These are phyloP conservation scores for Volucella inanis DNA, from an alignment of 2,888 invertebrate genomes.

Conservation along the genomic window DNA sequence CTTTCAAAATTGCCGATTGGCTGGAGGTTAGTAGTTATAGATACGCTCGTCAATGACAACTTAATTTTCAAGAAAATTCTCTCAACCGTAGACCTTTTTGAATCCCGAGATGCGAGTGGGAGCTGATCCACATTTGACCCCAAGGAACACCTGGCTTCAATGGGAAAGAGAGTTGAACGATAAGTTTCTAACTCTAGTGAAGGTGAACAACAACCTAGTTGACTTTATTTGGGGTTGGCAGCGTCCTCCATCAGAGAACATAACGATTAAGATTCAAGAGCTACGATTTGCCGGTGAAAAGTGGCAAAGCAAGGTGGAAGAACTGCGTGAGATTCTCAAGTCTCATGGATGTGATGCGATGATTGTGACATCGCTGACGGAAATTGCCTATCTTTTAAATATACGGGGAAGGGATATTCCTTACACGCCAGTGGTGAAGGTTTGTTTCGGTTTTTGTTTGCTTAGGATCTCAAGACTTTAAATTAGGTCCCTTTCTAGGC, in stretches of 20 bases:
- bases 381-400: slow-evolving; percentile 94
- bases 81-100: slow-evolving; percentile 78
- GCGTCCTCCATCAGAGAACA: slow-evolving; percentile 84
- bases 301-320: slow-evolving; percentile 90
- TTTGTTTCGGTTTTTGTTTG: slow-evolving; percentile 77
- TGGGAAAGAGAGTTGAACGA: slow-evolving; percentile 84
- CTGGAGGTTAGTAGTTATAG: slow-evolving; percentile 83
- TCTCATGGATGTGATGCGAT: slow-evolving; percentile 88
- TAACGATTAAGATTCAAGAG: slow-evolving; percentile 85
- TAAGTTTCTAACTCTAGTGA: slow-evolving; percentile 78
- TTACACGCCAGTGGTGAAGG: slow-evolving; percentile 90
- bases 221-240: slow-evolving; percentile 90
- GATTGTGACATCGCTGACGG: slow-evolving; percentile 93
- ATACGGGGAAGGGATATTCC: slow-evolving; percentile 93
- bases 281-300: slow-evolving; percentile 86
- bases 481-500: slow-evolving; percentile 84
- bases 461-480: background rate
- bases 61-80: no score
- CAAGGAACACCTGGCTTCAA: slow-evolving; percentile 87
- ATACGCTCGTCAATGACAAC: no score
- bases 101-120: slow-evolving; percentile 86
- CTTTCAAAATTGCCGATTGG: slow-evolving; percentile 87
- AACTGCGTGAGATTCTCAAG: slow-evolving; percentile 86
- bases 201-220: slow-evolving; percentile 86
- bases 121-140: slow-evolving; percentile 89